Percentiles rank a stretch among this genome's conserved stretches.
These are phyloP conservation scores for Ceyx margarethae DNA, from an alignment of 2,113 vertebrate species.

Conservation along the genomic window DNA sequence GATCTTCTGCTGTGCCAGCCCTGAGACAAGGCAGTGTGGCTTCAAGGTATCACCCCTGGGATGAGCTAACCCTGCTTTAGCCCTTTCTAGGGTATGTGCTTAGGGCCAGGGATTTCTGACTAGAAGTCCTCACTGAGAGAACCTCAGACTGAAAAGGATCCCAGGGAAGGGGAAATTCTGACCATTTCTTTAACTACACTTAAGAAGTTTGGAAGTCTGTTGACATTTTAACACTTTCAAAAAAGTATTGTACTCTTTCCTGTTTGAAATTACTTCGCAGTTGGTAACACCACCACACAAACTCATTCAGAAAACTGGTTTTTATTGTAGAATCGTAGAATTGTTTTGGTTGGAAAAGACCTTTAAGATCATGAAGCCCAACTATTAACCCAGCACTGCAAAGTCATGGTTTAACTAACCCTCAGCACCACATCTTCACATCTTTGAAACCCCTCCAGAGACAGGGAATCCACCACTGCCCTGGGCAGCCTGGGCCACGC, in stretches of 20 bases:
- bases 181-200: background rate
- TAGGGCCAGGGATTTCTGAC: rapidly evolving
- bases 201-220: rapidly evolving
- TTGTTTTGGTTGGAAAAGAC: background rate
- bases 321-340: background rate
- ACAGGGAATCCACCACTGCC: background rate
- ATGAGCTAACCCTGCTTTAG: rapidly evolving
- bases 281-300: background rate
- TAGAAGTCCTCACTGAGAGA: no score
- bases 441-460: background rate
- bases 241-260: background rate
- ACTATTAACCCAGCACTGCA: background rate
- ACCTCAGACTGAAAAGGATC: background rate
- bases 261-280: background rate
- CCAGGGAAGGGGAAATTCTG: rapidly evolving
- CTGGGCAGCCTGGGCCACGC: background rate
- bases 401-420: no score
- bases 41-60: rapidly evolving
- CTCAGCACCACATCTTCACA: background rate
- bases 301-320: rapidly evolving
- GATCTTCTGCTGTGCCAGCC: rapidly evolving
- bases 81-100: background rate
- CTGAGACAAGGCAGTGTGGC: rapidly evolving
- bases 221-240: rapidly evolving
- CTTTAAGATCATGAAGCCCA: background rate